phyloP scores from a whole-genome alignment of 2,797 vertebrate species.

The Eleutherodactylus coqui region DNA sequence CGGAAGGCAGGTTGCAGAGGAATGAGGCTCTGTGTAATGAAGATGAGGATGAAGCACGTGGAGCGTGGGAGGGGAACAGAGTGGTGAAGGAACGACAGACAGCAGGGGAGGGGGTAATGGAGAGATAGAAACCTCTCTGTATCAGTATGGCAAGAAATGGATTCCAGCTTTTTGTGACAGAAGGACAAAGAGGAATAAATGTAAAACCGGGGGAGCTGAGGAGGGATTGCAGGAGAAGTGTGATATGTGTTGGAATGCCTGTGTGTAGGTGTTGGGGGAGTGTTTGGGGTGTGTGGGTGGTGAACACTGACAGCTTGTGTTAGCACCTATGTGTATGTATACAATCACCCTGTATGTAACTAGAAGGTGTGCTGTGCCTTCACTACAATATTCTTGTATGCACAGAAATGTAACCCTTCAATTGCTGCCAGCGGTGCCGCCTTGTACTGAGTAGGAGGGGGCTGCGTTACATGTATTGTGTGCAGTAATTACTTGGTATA shows the following conservation, averaged over 20 bases:
- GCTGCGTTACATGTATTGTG: neutral
- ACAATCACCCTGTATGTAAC: slow-evolving; percentile 48
- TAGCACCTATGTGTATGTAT: slow-evolving; percentile 63
- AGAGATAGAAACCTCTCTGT: slow-evolving; percentile 58
- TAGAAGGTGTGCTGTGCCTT: slow-evolving; percentile 21
- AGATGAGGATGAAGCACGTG: slow-evolving; percentile 57
- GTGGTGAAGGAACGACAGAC: slow-evolving; percentile 44
- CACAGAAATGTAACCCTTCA: slow-evolving; percentile 22
- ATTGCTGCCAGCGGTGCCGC: neutral
- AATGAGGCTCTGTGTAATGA: slow-evolving; percentile 37
- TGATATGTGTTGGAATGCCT: slow-evolving; percentile 51
- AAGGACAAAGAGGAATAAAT: slow-evolving; percentile 62
- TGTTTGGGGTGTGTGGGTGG: slow-evolving; percentile 47
- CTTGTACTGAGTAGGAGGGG: neutral
- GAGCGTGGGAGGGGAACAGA: slow-evolving; percentile 59
- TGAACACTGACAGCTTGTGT: slow-evolving; percentile 61
- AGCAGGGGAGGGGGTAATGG: slow-evolving; percentile 29
- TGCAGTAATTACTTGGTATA: slow-evolving; percentile 7
- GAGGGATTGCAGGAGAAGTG: slow-evolving; percentile 59
- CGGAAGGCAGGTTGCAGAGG: slow-evolving; percentile 35
- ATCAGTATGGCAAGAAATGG: slow-evolving; percentile 61
- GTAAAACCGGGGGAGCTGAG: slow-evolving; percentile 44
- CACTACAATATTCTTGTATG: slow-evolving; percentile 26
- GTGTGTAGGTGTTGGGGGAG: slow-evolving; percentile 60
- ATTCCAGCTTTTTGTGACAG: slow-evolving; percentile 64